Evolutionary conservation across 2,888 invertebrate species (phyloP).

Genomic region (Rotaria magnacalcarata): DNA sequence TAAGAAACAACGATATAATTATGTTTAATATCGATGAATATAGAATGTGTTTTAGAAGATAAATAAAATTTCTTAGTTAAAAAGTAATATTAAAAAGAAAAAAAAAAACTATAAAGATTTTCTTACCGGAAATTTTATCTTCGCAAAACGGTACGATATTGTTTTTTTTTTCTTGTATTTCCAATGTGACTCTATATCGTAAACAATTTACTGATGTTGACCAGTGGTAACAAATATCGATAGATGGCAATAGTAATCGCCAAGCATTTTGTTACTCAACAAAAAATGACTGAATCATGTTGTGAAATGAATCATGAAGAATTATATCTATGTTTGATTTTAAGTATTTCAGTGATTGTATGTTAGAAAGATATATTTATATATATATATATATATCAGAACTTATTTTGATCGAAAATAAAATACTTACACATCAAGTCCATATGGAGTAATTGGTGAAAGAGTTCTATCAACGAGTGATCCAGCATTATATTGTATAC

Average conservation of each 20-base stretch:
- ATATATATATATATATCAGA: too few species aligned
- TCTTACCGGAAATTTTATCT: background rate
- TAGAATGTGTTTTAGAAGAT: background rate
- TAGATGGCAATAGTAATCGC: background rate
- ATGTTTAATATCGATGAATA: background rate
- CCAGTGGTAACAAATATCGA: background rate
- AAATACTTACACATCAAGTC: too few species aligned
- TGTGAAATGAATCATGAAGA: too few species aligned
- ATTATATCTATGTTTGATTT: too few species aligned
- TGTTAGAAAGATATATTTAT: too few species aligned
- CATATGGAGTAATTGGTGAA: too few species aligned
- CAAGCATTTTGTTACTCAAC: background rate
- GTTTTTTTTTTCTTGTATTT: conserved; percentile 5
- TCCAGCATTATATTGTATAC: too few species aligned
- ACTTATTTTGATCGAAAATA: too few species aligned
- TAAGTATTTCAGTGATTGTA: too few species aligned
- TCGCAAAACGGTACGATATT: background rate
- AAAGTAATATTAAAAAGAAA: background rate
- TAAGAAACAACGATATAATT: background rate
- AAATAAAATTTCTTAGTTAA: background rate
- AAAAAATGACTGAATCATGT: too few species aligned
- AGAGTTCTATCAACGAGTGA: too few species aligned
- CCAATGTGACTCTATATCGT: background rate
- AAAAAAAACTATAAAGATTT: background rate
- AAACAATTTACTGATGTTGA: background rate